Conservation (phyloP, 2,797 vertebrate genomes). For the Cuniculus paca region DNA sequence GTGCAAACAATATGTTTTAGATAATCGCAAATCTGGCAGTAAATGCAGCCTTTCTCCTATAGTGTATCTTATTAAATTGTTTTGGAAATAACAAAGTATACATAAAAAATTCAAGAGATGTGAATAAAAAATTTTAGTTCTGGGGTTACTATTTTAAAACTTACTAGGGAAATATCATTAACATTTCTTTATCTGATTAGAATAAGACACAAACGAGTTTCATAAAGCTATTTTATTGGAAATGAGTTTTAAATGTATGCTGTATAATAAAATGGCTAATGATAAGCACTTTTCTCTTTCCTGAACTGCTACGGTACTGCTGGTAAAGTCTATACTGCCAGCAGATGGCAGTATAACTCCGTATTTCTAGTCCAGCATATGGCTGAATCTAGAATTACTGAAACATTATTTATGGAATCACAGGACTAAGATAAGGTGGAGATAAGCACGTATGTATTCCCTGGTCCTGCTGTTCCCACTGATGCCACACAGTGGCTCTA, state of each 20-base stretch:
- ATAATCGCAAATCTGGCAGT: constrained; percentile 51
- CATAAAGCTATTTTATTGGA: constrained; percentile 31
- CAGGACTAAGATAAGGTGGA: constrained; percentile 48
- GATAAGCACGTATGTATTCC: constrained; percentile 68
- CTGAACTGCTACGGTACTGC: neutral
- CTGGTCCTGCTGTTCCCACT: constrained; percentile 46
- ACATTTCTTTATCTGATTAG: constrained; percentile 55
- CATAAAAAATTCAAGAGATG: constrained; percentile 57
- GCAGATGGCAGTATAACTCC: constrained; percentile 88
- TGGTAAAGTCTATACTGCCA: constrained; percentile 50
- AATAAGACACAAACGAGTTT: constrained; percentile 14
- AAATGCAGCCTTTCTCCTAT: neutral
- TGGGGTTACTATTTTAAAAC: constrained; percentile 57
- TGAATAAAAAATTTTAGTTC: constrained; percentile 50
- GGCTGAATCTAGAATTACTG: neutral
- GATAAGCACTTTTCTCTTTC: neutral
- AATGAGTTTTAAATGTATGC: constrained; percentile 52
- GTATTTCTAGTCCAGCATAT: neutral
- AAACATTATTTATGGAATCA: constrained; percentile 65
- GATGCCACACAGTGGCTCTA: neutral
- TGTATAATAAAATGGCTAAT: constrained; percentile 42
- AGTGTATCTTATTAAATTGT: constrained; percentile 54
- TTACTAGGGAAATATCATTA: constrained; percentile 61
- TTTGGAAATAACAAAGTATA: constrained; percentile 50
- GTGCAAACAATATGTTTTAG: constrained; percentile 37